phyloP scores from a whole-genome alignment of 2,888 invertebrate species.

The Neocrepidodera transversa region DNA sequence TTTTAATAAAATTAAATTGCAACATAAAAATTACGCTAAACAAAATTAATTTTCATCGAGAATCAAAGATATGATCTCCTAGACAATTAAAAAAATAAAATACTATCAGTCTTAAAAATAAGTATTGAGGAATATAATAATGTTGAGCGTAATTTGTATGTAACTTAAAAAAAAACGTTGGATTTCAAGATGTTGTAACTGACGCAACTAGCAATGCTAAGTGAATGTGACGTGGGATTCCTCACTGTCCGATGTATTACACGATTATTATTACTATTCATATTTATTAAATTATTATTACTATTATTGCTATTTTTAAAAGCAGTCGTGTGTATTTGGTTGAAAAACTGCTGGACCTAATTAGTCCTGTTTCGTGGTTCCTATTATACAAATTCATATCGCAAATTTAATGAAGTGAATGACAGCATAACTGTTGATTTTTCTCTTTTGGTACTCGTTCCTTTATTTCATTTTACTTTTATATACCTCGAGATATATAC shows the following conservation, averaged over 20 bases:
- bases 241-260: constrained; percentile 60
- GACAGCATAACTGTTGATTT: constrained; percentile 38
- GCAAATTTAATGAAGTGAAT: constrained; percentile 51
- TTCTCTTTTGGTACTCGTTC: constrained; percentile 40
- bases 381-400: constrained; percentile 62
- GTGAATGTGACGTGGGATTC: constrained; percentile 60
- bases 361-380: constrained; percentile 45
- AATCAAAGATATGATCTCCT: too few relatives aligned
- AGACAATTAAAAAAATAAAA: too few relatives aligned
- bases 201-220: constrained; percentile 57
- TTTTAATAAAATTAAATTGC: too few relatives aligned
- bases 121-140: too few relatives aligned
- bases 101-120: too few relatives aligned
- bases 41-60: too few relatives aligned
- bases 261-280: constrained; percentile 64
- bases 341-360: constrained; percentile 53
- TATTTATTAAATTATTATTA: constrained; percentile 59
- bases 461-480: constrained; percentile 45
- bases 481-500: constrained; percentile 42
- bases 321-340: constrained; percentile 59
- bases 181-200: constrained; percentile 32
- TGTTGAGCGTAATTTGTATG: not conserved
- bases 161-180: constrained; percentile 16
- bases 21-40: too few relatives aligned
- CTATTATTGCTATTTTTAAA: constrained; percentile 57